Conservation (phyloP, 2,113 vertebrate genomes). For the Hepsetus odoe region DNA sequence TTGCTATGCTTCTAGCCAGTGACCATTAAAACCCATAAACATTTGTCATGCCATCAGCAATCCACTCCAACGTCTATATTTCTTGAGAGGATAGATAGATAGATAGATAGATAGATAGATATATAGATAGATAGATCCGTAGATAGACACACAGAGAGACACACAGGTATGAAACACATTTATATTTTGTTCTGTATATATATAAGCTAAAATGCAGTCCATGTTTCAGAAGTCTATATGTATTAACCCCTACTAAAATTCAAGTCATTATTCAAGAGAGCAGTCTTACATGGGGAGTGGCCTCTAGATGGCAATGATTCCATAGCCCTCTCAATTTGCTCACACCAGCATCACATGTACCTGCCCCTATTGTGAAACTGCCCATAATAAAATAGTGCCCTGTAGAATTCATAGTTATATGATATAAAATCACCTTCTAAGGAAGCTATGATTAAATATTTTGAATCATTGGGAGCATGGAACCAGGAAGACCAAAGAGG, state of each 20-base stretch:
- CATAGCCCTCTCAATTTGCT: slow-evolving; percentile 52
- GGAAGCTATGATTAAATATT: slow-evolving; percentile 10
- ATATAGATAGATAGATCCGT: too few species aligned
- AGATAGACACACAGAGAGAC: too few species aligned
- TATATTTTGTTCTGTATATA: too few species aligned
- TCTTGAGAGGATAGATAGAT: neutral
- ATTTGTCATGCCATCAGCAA: slow-evolving; percentile 17
- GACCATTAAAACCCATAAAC: neutral
- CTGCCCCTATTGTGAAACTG: slow-evolving; percentile 29
- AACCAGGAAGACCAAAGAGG: too few species aligned
- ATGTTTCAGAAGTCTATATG: neutral
- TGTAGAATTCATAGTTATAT: slow-evolving; percentile 14
- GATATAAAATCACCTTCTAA: slow-evolving; percentile 10
- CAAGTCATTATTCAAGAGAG: slow-evolving; percentile 21
- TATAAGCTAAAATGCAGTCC: neutral
- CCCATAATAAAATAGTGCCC: slow-evolving; percentile 19
- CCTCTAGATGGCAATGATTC: slow-evolving; percentile 67
- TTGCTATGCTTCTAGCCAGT: slow-evolving; percentile 28
- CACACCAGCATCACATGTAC: slow-evolving; percentile 34
- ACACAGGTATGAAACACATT: too few species aligned
- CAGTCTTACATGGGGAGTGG: slow-evolving; percentile 27
- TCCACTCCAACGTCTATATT: too few species aligned
- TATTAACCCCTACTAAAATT: neutral
- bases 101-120: too few species aligned
- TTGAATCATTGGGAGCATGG: neutral